phyloP scores from a whole-genome alignment of 2,113 vertebrate species.

The Pholis gunnellus region DNA sequence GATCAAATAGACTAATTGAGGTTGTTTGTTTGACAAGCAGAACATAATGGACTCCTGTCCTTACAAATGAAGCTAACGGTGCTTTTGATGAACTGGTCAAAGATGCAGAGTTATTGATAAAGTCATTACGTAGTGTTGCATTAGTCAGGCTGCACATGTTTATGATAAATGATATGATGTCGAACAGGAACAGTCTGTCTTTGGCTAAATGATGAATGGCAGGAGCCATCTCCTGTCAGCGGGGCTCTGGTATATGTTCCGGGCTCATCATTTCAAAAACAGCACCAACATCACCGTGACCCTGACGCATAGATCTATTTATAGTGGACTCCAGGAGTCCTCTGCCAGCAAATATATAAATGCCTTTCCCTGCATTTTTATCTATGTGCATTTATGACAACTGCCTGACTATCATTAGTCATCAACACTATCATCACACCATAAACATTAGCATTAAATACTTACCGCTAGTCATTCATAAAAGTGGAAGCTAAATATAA shows the following conservation, averaged over 20 bases:
- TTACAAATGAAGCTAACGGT: constrained; percentile 32
- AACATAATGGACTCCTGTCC: constrained; percentile 17
- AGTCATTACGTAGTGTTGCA: constrained; percentile 54
- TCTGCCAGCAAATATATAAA: background rate
- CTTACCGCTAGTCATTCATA: background rate
- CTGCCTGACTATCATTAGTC: background rate
- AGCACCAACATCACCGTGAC: background rate
- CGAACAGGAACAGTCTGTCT: constrained; percentile 23
- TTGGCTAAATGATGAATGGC: constrained; percentile 64
- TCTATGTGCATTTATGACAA: background rate
- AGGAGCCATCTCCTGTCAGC: constrained; percentile 31
- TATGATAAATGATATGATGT: constrained; percentile 56
- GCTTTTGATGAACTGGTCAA: constrained; percentile 50
- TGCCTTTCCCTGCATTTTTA: background rate
- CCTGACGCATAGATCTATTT: background rate
- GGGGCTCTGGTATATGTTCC: background rate
- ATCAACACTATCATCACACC: background rate
- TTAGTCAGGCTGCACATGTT: constrained; percentile 47
- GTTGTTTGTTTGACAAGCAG: constrained; percentile 51
- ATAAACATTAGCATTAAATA: background rate
- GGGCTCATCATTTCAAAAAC: constrained; percentile 35
- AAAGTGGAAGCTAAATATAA: background rate
- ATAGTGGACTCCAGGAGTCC: no score
- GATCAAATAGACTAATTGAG: constrained; percentile 35
- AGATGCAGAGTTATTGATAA: constrained; percentile 72